phyloP scores from a whole-genome alignment of 2,113 vertebrate genomes.

The Varanus salvator region DNA sequence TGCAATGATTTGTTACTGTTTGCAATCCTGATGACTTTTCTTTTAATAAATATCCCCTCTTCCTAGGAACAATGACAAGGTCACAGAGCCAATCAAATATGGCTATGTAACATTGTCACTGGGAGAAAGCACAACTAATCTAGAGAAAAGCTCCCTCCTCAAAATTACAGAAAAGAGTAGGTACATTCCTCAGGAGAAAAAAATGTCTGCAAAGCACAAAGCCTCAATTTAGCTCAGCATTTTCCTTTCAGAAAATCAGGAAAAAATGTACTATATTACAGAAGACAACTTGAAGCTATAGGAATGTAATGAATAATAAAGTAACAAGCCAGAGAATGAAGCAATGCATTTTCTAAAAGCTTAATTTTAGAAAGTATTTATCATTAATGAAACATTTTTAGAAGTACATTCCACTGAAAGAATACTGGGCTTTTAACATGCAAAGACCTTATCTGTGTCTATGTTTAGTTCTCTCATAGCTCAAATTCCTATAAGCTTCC shows the following conservation, averaged over 20 bases:
- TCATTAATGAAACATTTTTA: not conserved
- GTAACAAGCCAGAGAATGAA: not conserved
- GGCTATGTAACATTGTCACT: no score
- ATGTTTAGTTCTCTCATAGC: not conserved
- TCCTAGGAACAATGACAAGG: no score
- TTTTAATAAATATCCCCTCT: not conserved
- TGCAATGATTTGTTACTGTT: no score
- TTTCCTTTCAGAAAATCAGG: no score
- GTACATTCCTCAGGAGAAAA: no score
- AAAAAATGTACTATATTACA: not conserved
- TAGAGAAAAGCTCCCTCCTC: no score
- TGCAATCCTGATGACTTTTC: not conserved
- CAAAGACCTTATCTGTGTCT: not conserved
- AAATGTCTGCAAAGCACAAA: no score
- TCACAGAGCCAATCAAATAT: no score
- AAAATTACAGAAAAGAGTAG: no score
- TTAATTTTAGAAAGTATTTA: not conserved
- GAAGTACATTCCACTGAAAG: not conserved
- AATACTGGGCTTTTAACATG: not conserved
- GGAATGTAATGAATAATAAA: not conserved
- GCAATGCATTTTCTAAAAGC: not conserved
- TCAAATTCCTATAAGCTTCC: not conserved
- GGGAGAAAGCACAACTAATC: no score
- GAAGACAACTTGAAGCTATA: no score
- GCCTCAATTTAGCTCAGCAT: no score